Base-by-base conservation (phyloP, 2,113 vertebrate species). In the Trochalopteron elliotii region DNA sequence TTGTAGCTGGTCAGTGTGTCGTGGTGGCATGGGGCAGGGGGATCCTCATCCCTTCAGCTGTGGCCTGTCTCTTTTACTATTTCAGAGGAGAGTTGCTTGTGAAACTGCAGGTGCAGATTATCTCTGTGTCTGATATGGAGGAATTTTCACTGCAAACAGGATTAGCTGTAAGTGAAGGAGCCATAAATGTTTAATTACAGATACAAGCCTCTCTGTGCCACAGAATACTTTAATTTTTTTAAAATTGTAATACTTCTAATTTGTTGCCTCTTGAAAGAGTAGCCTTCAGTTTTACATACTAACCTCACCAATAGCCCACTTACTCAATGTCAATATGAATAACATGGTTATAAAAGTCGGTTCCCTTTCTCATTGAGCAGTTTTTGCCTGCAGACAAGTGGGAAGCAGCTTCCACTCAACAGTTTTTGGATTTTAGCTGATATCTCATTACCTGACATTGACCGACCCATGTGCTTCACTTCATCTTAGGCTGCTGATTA, bases 1-100 rank as follows among this genome's bases (percentile, higher is more conserved):
- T 52, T 22, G 23, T 30, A 3, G 1, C 2, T 45, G 27, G 45
- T 40, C 16, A 21, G 3, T 13, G n/a, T n/a, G 10, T n/a, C 0
- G 0, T 44, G 59, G 63, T 45, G 28, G 55, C 52, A 55, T 0
- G 0, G 40, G 60, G 64, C 12, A 80, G 37, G 7, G 13, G 61
- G n/a, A 53, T 20, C 39, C 52, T 89, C 24, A 27, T 63, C 33
- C 47, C n/a, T 57, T 64, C 50, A 82, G 45, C 55, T 56, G 39
- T 44, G 49, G 16, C 24, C 50, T 83, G 22, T 35, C 13, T 47
- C 24, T 60, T 42, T 47, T 33, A 45, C 27, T 19, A 20, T 17
- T 55, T 78, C 65, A 22, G 57, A 14, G 47, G 50, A 91, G 49
- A 87, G 7, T 1, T 4, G 4, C 40, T 50, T 76, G 37, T 47